Evolutionary conservation across 2,113 vertebrate genomes (phyloP), one percentile per base, ranked within the genome.

Genomic region (Macaca nemestrina): DNA sequence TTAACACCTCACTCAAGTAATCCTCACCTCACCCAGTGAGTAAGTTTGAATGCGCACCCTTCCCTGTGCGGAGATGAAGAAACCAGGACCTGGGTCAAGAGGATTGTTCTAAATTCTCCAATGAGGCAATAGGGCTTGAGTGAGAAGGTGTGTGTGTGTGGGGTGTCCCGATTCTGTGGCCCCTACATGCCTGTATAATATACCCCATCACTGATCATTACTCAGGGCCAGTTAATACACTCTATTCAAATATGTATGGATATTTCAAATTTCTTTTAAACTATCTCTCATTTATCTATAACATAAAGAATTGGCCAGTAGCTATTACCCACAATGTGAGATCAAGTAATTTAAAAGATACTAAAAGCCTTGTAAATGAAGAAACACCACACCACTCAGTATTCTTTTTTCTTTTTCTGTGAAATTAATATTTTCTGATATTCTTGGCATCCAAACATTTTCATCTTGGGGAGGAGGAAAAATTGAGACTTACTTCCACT

Each of bases 1-100:
- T 96, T 92, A 90, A 97, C 94, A 96, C 96, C 95, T 82, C 78
- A 78, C 80, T 55, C 52, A 78, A 90, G 70, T 95, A 94, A 97
- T 95, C 81, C 75, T 95, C 92, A 88, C 93, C 92, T 97, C 96
- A 70, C 84, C 96, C 78, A 17, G 30, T 97, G 94, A 97, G 96
- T 95, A 94, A 97, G 76, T 76, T 73, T 68, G 84, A 59, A 86
- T 52, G 81, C 79, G 85, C 92, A 94, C 64, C 57, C 80, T 90
- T 93, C 76, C 72, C 84, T 96, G 48, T 72, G 45, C 18, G 0
- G 0, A 22, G 76, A 72, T 86, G 95, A 96, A 81, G 96, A 95
- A 91, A 89, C 50, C 85, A 59, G 95, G 70, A 22, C 90, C 35
- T 38, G 35, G 92, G 92, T 92, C 72, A 64, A 55, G 52, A 5